Percentiles rank a stretch among this genome's conserved stretches.
These are phyloP conservation scores for Datnioides undecimradiatus DNA, from an alignment of 2,113 vertebrate genomes.

Conservation along the genomic window DNA sequence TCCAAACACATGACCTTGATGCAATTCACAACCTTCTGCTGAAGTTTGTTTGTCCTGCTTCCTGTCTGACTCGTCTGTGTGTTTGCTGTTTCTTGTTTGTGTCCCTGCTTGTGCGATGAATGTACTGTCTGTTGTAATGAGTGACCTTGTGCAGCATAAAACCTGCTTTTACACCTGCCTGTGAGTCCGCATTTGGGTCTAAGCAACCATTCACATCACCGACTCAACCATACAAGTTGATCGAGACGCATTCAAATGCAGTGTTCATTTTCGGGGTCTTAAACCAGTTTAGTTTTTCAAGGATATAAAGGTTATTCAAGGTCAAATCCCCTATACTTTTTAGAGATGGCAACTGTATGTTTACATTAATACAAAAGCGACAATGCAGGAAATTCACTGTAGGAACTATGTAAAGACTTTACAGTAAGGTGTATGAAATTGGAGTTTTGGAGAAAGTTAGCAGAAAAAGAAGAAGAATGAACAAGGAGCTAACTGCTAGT, in stretches of 20 bases:
- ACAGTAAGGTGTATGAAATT: too few species aligned
- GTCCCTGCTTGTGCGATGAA: slow-evolving; percentile 25
- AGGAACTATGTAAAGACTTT: too few species aligned
- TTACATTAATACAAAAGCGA: neutral
- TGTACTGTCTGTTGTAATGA: slow-evolving; percentile 23
- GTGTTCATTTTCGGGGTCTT: neutral
- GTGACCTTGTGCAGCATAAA: slow-evolving; percentile 16
- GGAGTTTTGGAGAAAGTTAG: too few species aligned
- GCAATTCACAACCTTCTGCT: slow-evolving; percentile 26
- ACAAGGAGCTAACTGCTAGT: too few species aligned
- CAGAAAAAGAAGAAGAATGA: too few species aligned
- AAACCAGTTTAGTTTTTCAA: neutral
- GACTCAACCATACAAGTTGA: neutral
- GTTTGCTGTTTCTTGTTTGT: slow-evolving; percentile 22
- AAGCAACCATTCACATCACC: neutral
- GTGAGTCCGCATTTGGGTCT: neutral
- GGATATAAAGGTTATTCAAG: neutral
- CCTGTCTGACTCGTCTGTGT: slow-evolving; percentile 14
- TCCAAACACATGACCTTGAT: slow-evolving; percentile 51
- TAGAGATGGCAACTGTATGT: neutral
- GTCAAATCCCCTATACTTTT: too few species aligned
- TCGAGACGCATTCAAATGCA: neutral
- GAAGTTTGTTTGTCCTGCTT: slow-evolving; percentile 32
- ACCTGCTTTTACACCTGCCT: slow-evolving; percentile 15
- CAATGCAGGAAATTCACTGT: too few species aligned